Evolutionary conservation across 1,140 invertebrate genomes (phyloP), one percentile per base, ranked within the genome.

Genomic region (Thalassaphorura encarpata): DNA sequence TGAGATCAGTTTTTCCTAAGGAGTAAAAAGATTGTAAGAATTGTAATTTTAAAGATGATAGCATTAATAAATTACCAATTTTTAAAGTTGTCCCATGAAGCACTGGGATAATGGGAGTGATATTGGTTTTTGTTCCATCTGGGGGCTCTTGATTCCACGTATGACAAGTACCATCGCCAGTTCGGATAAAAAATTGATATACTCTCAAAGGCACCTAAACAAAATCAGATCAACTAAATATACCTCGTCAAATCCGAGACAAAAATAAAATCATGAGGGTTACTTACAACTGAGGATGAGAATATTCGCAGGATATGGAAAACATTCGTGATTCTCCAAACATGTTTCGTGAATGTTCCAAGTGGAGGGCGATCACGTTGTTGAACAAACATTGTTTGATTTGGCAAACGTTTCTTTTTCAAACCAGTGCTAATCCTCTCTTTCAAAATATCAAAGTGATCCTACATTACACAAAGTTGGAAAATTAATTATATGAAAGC

Each of bases 271-370:
- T 18, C 11, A 46, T 11, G 33, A 36, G 1, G 28, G 51, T n/a
- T 41, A 64, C 69, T 71, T 69, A 83, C 80, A 54, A 80, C 68
- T 3, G 79, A 71, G 5, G 81, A 85, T 58, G 85, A 81, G 72
- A 88, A 87, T 57, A 87, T 85, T 67, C 82, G 79, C 63, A 85
- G 84, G 0, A 87, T 77, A 58, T 86, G 83, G 8, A 82, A 63
- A 27, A 85, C 78, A 69, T 83, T 85, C 16, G 79, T 83, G 27
- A 88, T 83, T 58, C 82, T 77, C 82, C 83, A 87, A 0, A 80
- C 81, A 66, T 83, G 83, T 67, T 83, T 84, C 0, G 80, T 83
- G 67, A 83, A 84, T 40, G 78, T 80, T 13, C 81, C 82, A n/a
- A 82, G 64, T 8, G 82, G 82, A 8, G 82, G 71, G 18, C 77